These are phyloP conservation scores for Aphaenogaster rudis DNA, from an alignment of 1,140 invertebrate species.

Conservation along the genomic window DNA sequence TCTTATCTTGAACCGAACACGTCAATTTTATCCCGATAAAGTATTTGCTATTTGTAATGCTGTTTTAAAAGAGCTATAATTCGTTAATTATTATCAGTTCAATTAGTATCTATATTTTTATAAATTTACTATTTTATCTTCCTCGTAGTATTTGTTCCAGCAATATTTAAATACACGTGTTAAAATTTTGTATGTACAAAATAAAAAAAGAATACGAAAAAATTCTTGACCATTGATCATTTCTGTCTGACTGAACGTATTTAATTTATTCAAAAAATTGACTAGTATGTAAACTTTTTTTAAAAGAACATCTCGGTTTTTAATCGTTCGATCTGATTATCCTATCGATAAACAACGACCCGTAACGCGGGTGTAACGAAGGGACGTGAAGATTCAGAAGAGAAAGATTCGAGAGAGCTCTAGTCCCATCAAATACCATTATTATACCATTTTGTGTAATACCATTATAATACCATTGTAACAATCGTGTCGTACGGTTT, in stretches of 20 bases:
- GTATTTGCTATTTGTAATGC: neutral
- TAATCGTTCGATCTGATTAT: neutral
- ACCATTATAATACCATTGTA: constrained; percentile 38
- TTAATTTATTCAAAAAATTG: constrained; percentile 34
- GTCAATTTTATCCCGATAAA: neutral
- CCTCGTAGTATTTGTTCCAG: neutral
- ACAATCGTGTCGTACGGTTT: neutral
- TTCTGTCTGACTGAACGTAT: constrained; percentile 5
- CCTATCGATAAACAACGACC: neutral
- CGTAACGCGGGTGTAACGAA: neutral
- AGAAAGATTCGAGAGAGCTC: constrained; percentile 31
- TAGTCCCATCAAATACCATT: constrained; percentile 10
- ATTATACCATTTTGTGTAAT: constrained; percentile 37
- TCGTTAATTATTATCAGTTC: neutral
- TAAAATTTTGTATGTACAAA: constrained; percentile 47
- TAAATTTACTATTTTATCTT: constrained; percentile 20
- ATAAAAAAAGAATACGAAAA: neutral
- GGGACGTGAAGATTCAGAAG: neutral
- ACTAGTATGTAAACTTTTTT: constrained; percentile 7
- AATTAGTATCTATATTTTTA: neutral
- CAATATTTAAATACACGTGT: neutral
- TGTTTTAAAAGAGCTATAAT: neutral
- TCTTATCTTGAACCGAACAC: neutral
- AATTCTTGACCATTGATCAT: constrained; percentile 13
- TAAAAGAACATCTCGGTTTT: constrained; percentile 1